Conservation (phyloP, 2,113 vertebrate genomes). For the Lampris incognitus region DNA sequence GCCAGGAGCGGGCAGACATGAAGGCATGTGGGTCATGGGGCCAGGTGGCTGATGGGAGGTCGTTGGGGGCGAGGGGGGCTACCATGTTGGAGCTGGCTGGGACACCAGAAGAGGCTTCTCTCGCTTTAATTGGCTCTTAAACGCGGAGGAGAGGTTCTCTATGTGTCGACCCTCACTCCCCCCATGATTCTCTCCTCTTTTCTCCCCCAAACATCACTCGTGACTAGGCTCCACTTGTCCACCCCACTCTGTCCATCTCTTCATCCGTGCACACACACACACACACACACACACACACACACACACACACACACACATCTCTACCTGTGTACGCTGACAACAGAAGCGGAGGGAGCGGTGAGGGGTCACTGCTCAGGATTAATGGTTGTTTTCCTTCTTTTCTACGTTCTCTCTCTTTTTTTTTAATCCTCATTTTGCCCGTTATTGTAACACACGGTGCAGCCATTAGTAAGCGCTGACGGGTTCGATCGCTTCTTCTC, state of each 20-base stretch:
- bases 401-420: slow-evolving; percentile 23
- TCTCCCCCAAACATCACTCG: neutral
- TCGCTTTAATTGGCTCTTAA: slow-evolving; percentile 72
- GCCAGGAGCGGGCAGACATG: slow-evolving; percentile 31
- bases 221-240: slow-evolving; percentile 16
- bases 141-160: slow-evolving; percentile 63
- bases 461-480: too few relatives aligned
- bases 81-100: slow-evolving; percentile 37
- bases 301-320: slow-evolving; percentile 3
- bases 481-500: slow-evolving; percentile 15
- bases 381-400: slow-evolving; percentile 49
- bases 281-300: slow-evolving; percentile 11
- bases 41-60: slow-evolving; percentile 48
- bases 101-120: slow-evolving; percentile 62
- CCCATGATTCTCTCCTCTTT: slow-evolving; percentile 16
- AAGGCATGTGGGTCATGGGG: slow-evolving; percentile 31
- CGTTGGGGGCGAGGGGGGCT: slow-evolving; percentile 33
- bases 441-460: neutral
- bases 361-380: slow-evolving; percentile 73
- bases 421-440: slow-evolving; percentile 1
- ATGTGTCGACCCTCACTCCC: slow-evolving; percentile 48
- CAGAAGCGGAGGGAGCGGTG: slow-evolving; percentile 33
- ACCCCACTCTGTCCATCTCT: neutral
- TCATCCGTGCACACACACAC: slow-evolving; percentile 1
- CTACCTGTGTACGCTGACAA: slow-evolving; percentile 3